Evolutionary conservation across 2,113 vertebrate genomes (phyloP), one percentile per base, ranked within the genome.

Genomic region (Centropus unirufus): DNA sequence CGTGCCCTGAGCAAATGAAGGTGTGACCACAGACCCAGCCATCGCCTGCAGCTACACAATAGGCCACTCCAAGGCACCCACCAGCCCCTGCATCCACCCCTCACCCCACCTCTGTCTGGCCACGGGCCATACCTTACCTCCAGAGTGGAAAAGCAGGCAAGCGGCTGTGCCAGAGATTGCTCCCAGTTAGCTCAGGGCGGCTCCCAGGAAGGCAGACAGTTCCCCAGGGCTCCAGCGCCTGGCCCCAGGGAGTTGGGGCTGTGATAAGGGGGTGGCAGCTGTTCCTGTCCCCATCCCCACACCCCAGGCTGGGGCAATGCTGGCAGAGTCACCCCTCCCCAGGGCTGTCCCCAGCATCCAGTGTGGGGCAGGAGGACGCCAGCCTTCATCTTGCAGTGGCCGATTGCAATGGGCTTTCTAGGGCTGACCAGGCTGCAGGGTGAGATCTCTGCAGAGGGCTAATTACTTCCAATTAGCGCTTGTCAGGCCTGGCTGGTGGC

Each of bases 11-110:
- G 24, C 52, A 36, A 68, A 23, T 5, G 14, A 61, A 81, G 30
- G 6, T 32, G 39, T 72, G 62, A 80, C 52, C 47, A 15, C 47
- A 23, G 47, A 22, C 22, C 21, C 20, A 92, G 6, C 34, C 3
- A 2, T 39, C 5, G 1, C 23, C 57, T 1, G 2, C n/a, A 88
- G 42, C 42, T 47, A 16, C 19, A 17, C 6, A 44, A 39, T 14
- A 5, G 23, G 46, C 6, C 30, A 32, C 1, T 26, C 40, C 5
- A 3, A 46, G 26, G 26, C 11, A 10, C 11, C 55, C 47, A 46
- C 12, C 1, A 18, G 36, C 27, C 57, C 8, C 27, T 2, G 0
- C 0, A 2, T 52, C 46, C n/a, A 5, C 5, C 47, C 8, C 30
- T 67, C 0, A 0, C 9, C 57, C 11, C 64, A 62, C 21, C 52